These are phyloP conservation scores for Chamaetylas fuelleborni DNA, from an alignment of 2,113 vertebrate species.

Conservation along the genomic window DNA sequence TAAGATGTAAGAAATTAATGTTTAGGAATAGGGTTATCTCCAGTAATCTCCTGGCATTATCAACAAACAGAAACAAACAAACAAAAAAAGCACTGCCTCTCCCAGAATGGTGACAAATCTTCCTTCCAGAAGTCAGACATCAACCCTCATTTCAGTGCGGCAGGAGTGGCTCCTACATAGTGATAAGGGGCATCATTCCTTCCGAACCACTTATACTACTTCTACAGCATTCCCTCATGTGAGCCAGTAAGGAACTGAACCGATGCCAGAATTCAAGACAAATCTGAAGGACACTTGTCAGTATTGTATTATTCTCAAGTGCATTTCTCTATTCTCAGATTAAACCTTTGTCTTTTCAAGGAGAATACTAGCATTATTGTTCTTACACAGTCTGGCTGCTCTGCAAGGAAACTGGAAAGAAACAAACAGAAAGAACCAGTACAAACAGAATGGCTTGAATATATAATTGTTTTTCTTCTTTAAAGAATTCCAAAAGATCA, in stretches of 20 bases:
- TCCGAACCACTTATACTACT: not conserved
- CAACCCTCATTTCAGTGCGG: not conserved
- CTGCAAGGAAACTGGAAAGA: not conserved
- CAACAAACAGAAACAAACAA: not conserved
- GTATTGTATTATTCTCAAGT: not conserved
- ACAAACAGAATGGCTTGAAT: not conserved
- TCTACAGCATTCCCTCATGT: not conserved
- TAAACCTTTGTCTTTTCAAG: not conserved
- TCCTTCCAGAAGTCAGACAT: not conserved
- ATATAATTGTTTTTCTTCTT: not conserved
- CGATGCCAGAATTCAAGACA: not conserved
- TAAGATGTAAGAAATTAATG: rapidly evolving
- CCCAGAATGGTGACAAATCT: not conserved
- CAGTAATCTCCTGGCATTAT: not conserved
- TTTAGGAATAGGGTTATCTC: not conserved
- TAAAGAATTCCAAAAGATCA: not conserved
- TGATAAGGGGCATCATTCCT: not conserved
- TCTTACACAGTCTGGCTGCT: not conserved
- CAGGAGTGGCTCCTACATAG: not conserved
- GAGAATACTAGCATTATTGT: not conserved
- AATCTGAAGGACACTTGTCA: not conserved
- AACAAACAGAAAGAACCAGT: not conserved
- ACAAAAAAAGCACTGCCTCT: not conserved
- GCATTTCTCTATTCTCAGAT: not conserved
- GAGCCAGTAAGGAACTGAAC: not conserved